Evolutionary conservation across 2,888 invertebrate species (phyloP).

Genomic region (Leucoptera coffeella): DNA sequence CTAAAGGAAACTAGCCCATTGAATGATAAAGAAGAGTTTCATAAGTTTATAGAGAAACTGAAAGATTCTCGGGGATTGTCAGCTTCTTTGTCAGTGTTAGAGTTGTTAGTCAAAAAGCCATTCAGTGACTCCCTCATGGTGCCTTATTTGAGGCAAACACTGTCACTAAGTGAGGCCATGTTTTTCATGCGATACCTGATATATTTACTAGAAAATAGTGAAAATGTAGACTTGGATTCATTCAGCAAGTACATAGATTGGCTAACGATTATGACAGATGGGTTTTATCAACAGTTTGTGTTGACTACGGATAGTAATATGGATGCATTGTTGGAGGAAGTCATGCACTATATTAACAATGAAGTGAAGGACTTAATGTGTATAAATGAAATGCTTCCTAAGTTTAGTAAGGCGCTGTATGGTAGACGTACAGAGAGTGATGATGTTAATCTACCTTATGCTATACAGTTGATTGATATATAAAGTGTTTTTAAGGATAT

Average conservation of each 20-base stretch:
- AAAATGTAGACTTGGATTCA: constrained; percentile 18
- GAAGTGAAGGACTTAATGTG: constrained; percentile 17
- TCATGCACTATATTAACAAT: constrained; percentile 13
- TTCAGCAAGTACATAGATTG: constrained; percentile 58
- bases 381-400: constrained; percentile 19
- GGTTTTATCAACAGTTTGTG: constrained; percentile 64
- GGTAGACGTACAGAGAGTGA: constrained; percentile 14
- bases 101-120: too few relatives aligned
- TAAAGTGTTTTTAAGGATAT: constrained; percentile 10
- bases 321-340: constrained; percentile 28
- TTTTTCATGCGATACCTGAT: constrained; percentile 45
- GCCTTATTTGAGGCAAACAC: constrained; percentile 32
- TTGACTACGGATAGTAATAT: constrained; percentile 57
- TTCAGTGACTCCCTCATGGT: constrained; percentile 46
- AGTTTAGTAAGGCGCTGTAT: constrained; percentile 20
- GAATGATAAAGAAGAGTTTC: constrained; percentile 13
- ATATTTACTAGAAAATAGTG: constrained; percentile 30
- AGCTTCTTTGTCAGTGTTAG: too few relatives aligned
- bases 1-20: constrained; percentile 14
- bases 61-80: too few relatives aligned
- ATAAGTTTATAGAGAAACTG: too few relatives aligned
- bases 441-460: constrained; percentile 21
- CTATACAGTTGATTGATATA: constrained; percentile 38
- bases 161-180: constrained; percentile 35
- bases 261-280: constrained; percentile 58